These are phyloP conservation scores for Ptychodera flava DNA, from an alignment of 35 echinoderm and acorn worm genomes.

Conservation along the genomic window DNA sequence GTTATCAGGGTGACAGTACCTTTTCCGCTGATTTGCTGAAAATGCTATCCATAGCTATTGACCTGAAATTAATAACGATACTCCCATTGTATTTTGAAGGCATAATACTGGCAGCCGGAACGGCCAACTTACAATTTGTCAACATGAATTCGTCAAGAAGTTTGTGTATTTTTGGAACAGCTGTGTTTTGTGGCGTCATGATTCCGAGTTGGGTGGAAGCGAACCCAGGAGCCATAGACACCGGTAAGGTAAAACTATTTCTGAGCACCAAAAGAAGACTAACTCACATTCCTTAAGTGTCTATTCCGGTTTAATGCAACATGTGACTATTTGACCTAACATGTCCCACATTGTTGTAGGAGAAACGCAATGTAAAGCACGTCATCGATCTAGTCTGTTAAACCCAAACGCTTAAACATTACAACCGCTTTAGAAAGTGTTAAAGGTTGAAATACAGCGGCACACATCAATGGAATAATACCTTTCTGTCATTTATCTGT, in stretches of 20 bases:
- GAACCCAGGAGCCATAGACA: slow-evolving; percentile 12
- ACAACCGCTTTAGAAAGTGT: too few relatives aligned
- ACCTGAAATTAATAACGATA: too few relatives aligned
- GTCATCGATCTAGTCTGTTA: too few relatives aligned
- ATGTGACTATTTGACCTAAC: neutral
- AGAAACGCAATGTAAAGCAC: neutral
- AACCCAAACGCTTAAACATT: too few relatives aligned
- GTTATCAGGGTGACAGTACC: too few relatives aligned
- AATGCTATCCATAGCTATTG: too few relatives aligned
- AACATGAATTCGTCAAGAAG: slow-evolving; percentile 40
- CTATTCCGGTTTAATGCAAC: neutral
- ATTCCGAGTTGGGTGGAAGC: slow-evolving; percentile 11
- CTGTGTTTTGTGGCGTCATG: slow-evolving; percentile 18
- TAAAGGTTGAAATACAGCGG: too few relatives aligned
- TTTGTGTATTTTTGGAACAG: slow-evolving; percentile 23
- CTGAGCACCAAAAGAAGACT: too few relatives aligned
- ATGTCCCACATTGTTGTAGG: neutral
- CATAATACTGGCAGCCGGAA: slow-evolving; percentile 14
- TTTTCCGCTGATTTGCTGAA: too few relatives aligned
- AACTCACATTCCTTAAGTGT: neutral
- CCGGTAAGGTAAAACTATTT: slow-evolving; percentile 22
- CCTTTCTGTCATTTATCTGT: too few relatives aligned
- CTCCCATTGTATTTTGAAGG: slow-evolving; percentile 11
- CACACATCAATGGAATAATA: too few relatives aligned
- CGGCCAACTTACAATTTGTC: slow-evolving; percentile 30